Conservation (phyloP, 2,888 invertebrate genomes). For the Allolobophora icterica region DNA sequence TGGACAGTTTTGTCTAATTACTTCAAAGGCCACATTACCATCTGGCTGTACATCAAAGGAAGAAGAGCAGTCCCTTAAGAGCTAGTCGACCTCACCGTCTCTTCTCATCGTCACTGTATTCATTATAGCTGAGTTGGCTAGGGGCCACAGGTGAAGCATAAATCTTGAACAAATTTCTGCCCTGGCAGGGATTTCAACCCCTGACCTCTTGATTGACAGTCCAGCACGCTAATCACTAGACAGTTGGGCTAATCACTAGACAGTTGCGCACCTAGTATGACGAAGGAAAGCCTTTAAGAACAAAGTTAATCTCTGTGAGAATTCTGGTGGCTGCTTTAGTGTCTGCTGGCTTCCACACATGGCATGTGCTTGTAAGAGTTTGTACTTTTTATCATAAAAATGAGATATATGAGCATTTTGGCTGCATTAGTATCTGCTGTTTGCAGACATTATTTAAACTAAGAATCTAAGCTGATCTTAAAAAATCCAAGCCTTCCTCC, state of each 20-base stretch:
- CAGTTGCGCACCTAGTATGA: no score
- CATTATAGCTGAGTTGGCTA: no score
- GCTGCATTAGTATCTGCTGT: neutral
- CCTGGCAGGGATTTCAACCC: no score
- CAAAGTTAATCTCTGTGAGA: neutral
- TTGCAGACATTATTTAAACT: neutral
- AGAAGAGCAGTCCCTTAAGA: no score
- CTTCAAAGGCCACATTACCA: neutral
- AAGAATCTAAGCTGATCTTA: neutral
- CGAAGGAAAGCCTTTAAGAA: no score
- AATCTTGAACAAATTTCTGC: no score
- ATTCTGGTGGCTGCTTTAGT: neutral
- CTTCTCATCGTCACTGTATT: no score
- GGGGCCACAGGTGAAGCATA: no score
- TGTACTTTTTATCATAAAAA: neutral
- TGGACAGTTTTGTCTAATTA: neutral
- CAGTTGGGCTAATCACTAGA: no score
- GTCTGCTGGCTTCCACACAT: neutral
- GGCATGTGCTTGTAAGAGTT: neutral
- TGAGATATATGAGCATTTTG: neutral
- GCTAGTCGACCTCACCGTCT: no score
- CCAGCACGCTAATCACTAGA: no score
- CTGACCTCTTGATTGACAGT: no score
- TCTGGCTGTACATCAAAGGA: neutral
- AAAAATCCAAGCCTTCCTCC: neutral